These are phyloP conservation scores for Maniola jurtina DNA, from an alignment of 1,140 invertebrate species.

Conservation along the genomic window DNA sequence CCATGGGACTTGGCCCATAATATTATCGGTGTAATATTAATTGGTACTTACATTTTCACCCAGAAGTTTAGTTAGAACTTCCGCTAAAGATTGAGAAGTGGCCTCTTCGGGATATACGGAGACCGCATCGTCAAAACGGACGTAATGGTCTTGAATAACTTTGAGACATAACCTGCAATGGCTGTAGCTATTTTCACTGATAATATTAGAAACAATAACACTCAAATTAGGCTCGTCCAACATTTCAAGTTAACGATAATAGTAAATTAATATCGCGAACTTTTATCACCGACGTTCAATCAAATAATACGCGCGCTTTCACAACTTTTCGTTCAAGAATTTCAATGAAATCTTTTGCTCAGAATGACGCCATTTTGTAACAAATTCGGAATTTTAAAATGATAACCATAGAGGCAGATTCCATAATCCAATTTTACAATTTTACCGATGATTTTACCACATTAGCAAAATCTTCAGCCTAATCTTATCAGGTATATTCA, in stretches of 20 bases:
- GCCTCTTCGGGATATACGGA: slow-evolving; percentile 33
- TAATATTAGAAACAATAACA: slow-evolving; percentile 54
- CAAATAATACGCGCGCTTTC: slow-evolving; percentile 53
- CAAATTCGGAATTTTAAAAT: slow-evolving; percentile 14
- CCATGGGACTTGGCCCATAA: too few species aligned
- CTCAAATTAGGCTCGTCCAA: slow-evolving; percentile 42
- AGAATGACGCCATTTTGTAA: slow-evolving; percentile 26
- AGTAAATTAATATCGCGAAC: slow-evolving; percentile 4
- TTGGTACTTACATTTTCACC: slow-evolving; percentile 49
- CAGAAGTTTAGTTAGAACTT: slow-evolving; percentile 47
- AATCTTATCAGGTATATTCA: too few species aligned
- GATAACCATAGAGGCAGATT: not conserved
- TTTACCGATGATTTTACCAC: too few species aligned
- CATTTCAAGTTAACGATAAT: slow-evolving; percentile 38
- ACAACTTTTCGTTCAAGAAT: slow-evolving; percentile 64
- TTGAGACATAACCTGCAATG: slow-evolving; percentile 70
- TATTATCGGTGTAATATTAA: too few species aligned
- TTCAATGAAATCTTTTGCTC: slow-evolving; percentile 10
- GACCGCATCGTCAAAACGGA: slow-evolving; percentile 52
- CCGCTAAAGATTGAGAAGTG: slow-evolving; percentile 40
- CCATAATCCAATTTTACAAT: too few species aligned
- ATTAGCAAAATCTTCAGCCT: too few species aligned
- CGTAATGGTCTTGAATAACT: slow-evolving; percentile 49
- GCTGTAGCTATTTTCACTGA: slow-evolving; percentile 49
- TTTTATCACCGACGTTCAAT: slow-evolving; percentile 30